Conservation (phyloP, 2,797 vertebrate genomes). For the Enteromius treurensis region DNA sequence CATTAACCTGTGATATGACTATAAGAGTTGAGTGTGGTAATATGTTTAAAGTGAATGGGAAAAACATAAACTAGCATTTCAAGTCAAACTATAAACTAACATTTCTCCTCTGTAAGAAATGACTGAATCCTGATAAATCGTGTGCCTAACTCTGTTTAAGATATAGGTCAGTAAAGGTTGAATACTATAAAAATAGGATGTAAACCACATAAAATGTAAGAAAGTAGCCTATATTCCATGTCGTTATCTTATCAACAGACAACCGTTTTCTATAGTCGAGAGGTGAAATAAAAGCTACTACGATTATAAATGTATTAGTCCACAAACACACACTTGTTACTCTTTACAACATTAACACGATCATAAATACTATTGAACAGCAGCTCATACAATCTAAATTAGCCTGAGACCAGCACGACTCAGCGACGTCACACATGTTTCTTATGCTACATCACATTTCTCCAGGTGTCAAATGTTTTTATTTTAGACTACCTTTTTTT, state of each 20-base stretch:
- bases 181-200: neutral
- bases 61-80: too few species aligned
- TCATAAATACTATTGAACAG: conserved; percentile 2
- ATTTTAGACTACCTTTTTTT: neutral
- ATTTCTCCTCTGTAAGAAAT: neutral
- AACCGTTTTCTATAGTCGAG: neutral
- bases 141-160: neutral
- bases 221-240: neutral
- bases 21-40: neutral
- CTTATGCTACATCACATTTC: neutral
- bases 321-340: neutral
- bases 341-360: neutral
- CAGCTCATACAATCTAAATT: neutral
- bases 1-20: neutral
- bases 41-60: neutral
- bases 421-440: neutral
- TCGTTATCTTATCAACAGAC: neutral
- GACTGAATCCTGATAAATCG: neutral
- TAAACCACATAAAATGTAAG: neutral
- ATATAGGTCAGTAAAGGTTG: neutral
- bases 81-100: neutral
- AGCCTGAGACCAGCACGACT: neutral
- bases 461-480: neutral
- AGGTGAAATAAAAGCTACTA: neutral
- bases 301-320: neutral